phyloP scores from a whole-genome alignment of 2,888 invertebrate genomes.

The Smittia aterrima region DNA sequence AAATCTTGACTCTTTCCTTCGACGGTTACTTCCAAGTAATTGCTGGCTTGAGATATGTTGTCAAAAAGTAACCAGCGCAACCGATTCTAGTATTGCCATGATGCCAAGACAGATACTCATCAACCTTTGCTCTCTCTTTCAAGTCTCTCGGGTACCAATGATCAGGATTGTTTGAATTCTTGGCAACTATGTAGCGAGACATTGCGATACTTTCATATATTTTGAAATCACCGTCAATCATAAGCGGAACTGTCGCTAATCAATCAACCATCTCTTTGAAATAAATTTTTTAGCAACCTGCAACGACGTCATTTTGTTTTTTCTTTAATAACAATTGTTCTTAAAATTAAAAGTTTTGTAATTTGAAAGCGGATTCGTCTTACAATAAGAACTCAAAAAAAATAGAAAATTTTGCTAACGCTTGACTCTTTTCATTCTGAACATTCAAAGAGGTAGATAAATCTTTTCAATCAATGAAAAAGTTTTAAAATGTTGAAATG shows the following conservation, averaged over 20 bases:
- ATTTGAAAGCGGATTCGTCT: no score
- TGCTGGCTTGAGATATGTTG: conserved; percentile 55
- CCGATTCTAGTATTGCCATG: conserved; percentile 61
- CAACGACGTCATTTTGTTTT: no score
- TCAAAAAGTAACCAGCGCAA: conserved; percentile 59
- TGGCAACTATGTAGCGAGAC: conserved; percentile 56
- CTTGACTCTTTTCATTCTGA: no score
- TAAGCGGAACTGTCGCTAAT: conserved; percentile 62
- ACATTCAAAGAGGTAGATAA: no score
- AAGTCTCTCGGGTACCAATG: conserved; percentile 65
- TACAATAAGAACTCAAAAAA: no score
- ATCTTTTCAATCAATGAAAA: no score
- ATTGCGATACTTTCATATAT: conserved; percentile 70
- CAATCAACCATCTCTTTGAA: no score
- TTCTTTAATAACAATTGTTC: no score
- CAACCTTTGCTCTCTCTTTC: conserved; percentile 60
- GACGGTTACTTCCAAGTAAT: conserved; percentile 55
- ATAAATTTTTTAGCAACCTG: no score
- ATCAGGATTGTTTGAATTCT: conserved; percentile 50
- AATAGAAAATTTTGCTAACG: no score
- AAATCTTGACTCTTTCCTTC: conserved; percentile 51
- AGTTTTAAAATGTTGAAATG: no score
- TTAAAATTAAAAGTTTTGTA: no score
- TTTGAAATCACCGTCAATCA: conserved; percentile 65
- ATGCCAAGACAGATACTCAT: conserved; percentile 73